A percentile compares a stretch with the other conserved stretches of the same genome.
Evolutionary conservation across 2,888 invertebrate species (phyloP).

Genomic region (Lepeophtheirus nordmannii): DNA sequence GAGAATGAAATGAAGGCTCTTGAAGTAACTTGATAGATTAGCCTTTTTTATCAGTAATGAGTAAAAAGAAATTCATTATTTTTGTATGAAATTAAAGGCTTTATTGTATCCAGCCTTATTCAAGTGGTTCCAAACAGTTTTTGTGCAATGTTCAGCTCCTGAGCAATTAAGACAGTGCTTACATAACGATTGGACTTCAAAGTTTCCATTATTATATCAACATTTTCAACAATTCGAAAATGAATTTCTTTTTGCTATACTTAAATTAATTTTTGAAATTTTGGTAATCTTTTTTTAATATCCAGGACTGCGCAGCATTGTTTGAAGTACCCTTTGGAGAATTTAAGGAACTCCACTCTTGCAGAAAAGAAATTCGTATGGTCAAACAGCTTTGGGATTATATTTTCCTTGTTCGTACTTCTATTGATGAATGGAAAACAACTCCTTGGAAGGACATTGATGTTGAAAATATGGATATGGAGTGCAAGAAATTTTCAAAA

Average conservation of each 20-base stretch:
- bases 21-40: neutral
- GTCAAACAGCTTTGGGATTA: slow-evolving; percentile 93
- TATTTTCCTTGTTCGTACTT: slow-evolving; percentile 68
- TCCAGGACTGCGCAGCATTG: slow-evolving; percentile 74
- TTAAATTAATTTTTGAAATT: slow-evolving; percentile 64
- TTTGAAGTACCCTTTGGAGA: slow-evolving; percentile 91
- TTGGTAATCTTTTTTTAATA: slow-evolving; percentile 37
- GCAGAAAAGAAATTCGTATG: slow-evolving; percentile 70
- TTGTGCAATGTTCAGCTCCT: no score
- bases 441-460: slow-evolving; percentile 93
- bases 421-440: slow-evolving; percentile 91
- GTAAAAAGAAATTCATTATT: no score
- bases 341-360: slow-evolving; percentile 78
- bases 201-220: no score
- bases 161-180: no score
- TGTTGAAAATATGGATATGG: slow-evolving; percentile 95
- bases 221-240: no score
- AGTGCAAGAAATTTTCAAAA: slow-evolving; percentile 92
- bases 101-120: no score
- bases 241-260: no score
- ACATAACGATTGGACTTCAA: no score
- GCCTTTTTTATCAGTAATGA: no score
- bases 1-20: slow-evolving; percentile 12
- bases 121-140: no score
- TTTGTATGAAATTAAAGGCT: no score